Conservation (phyloP, 2,888 invertebrate species). For the Thereva nobilitata region DNA sequence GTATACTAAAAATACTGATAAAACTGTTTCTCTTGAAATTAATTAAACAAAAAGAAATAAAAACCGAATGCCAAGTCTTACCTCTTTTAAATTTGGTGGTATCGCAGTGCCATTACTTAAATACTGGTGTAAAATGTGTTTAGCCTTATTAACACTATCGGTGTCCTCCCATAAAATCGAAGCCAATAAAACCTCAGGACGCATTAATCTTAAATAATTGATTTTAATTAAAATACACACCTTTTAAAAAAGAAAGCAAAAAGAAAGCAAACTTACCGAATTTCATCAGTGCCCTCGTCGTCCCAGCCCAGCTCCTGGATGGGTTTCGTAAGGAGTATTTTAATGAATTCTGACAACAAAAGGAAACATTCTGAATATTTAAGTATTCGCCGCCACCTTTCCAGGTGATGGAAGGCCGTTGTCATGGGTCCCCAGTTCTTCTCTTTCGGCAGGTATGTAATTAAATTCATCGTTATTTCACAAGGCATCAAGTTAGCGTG, state of each 20-base stretch:
- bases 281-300: conserved; percentile 55
- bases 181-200: conserved; percentile 55
- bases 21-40: background rate
- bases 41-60: background rate
- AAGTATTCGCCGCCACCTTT: conserved; percentile 58
- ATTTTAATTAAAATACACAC: background rate
- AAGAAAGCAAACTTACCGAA: conserved; percentile 46
- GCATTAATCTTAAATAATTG: conserved; percentile 50
- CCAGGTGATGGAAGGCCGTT: conserved; percentile 54
- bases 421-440: conserved; percentile 57
- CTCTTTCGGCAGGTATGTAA: conserved; percentile 56
- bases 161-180: conserved; percentile 58
- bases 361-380: conserved; percentile 59
- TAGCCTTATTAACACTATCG: conserved; percentile 54
- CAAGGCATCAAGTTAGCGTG: conserved; percentile 58
- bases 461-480: conserved; percentile 57
- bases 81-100: conserved; percentile 57
- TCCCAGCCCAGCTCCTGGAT: conserved; percentile 55
- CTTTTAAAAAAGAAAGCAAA: background rate
- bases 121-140: conserved; percentile 55
- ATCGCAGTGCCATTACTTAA: conserved; percentile 54
- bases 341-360: conserved; percentile 58
- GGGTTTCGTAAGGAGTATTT: conserved; percentile 54
- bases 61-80: conserved; percentile 40
- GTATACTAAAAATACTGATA: too few relatives aligned